Percentiles rank a stretch among this genome's conserved stretches.
Conservation (phyloP, 2,888 invertebrate species). For the Reticulitermes lucifugus region DNA sequence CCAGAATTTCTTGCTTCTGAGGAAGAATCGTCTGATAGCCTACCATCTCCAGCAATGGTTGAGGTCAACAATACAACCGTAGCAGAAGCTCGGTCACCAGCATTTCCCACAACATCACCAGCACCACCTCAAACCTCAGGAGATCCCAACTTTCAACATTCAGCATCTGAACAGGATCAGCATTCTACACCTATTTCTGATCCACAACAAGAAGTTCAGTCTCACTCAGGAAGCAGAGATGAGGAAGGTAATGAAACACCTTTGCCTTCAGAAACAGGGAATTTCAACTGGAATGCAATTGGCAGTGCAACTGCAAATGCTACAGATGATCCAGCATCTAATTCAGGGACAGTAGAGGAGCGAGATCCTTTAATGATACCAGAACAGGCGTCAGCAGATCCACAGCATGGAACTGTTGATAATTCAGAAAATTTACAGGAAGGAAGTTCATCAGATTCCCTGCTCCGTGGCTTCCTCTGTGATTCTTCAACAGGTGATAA, state of each 20-base stretch:
- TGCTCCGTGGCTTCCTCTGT: conserved; percentile 48
- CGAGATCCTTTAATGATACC: conserved; percentile 62
- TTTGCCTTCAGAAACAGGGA: conserved; percentile 22
- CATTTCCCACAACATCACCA: conserved; percentile 45
- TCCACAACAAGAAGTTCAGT: conserved; percentile 27
- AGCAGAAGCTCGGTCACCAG: conserved; percentile 45
- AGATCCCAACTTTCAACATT: conserved; percentile 26
- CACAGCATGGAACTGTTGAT: background rate
- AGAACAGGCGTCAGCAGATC: conserved; percentile 57
- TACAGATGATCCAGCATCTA: background rate
- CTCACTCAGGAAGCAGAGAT: background rate
- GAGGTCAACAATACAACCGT: conserved; percentile 38
- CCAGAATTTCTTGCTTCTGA: conserved; percentile 48
- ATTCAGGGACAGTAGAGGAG: conserved; percentile 41
- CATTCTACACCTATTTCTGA: conserved; percentile 1
- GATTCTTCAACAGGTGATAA: conserved; percentile 24
- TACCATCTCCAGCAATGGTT: conserved; percentile 44
- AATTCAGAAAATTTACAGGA: conserved; percentile 4
- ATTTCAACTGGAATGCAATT: conserved; percentile 39
- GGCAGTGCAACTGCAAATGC: conserved; percentile 19
- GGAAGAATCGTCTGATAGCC: conserved; percentile 27
- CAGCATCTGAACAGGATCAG: background rate
- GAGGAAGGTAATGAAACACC: conserved; percentile 2
- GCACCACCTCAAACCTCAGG: conserved; percentile 31
- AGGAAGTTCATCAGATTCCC: conserved; percentile 44